Conservation (phyloP, 2,888 invertebrate species). For the Tolmerus cingulatus region DNA sequence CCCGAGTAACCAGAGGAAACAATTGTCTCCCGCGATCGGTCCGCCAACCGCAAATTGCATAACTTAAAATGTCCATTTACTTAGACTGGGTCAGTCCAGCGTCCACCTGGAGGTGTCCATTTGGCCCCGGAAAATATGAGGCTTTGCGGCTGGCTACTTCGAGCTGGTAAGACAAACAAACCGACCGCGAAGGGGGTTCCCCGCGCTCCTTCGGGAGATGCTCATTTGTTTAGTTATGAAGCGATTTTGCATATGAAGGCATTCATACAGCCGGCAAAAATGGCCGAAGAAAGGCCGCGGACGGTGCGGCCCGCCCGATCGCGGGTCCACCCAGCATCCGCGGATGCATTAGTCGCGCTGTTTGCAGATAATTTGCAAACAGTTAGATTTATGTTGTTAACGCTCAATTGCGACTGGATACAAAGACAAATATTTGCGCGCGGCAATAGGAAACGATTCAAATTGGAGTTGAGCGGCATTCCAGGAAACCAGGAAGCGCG, state of each 20-base stretch:
- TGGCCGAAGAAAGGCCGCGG: not conserved
- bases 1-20: not conserved
- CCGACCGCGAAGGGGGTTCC: not conserved
- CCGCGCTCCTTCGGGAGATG: not conserved
- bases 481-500: constrained; percentile 2
- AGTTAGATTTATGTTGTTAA: constrained; percentile 42
- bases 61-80: constrained; percentile 20
- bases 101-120: not conserved
- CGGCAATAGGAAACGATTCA: constrained; percentile 20
- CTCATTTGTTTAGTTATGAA: constrained; percentile 13
- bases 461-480: constrained; percentile 14
- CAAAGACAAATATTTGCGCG: constrained; percentile 28
- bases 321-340: not conserved
- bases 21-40: not conserved
- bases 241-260: not conserved
- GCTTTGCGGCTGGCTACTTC: not conserved
- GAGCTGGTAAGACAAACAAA: not conserved
- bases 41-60: constrained; percentile 6
- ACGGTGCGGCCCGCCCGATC: not conserved
- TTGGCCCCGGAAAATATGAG: not conserved
- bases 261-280: not conserved
- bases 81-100: not conserved
- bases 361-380: constrained; percentile 35
- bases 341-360: constrained; percentile 20
- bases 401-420: constrained; percentile 33